phyloP scores from a whole-genome alignment of 2,888 invertebrate genomes.

The Helleia helle region DNA sequence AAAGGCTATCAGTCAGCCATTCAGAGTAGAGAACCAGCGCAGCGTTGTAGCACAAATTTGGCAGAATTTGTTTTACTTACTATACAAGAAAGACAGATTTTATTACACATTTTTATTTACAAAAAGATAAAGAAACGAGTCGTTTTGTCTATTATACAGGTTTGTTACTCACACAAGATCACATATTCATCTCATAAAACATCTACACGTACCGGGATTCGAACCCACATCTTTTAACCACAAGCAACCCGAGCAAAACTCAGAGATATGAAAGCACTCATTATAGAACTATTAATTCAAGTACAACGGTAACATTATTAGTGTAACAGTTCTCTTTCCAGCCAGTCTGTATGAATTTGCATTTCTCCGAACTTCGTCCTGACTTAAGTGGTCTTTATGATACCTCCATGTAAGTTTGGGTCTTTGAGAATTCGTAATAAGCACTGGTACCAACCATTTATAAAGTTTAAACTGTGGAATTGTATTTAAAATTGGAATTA shows the following conservation, averaged over 20 bases:
- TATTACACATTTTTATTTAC: too few relatives aligned
- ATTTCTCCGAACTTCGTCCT: slow-evolving; percentile 28
- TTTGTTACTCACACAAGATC: too few relatives aligned
- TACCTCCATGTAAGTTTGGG: slow-evolving; percentile 17
- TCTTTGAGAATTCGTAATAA: slow-evolving; percentile 15
- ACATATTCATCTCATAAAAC: too few relatives aligned
- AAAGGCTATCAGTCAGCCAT: too few relatives aligned
- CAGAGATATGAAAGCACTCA: slow-evolving; percentile 3
- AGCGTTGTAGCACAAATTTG: too few relatives aligned
- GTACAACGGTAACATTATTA: slow-evolving; percentile 3
- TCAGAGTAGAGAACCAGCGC: too few relatives aligned
- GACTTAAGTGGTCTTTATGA: slow-evolving; percentile 19
- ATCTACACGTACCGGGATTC: too few relatives aligned
- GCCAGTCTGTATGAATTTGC: slow-evolving; percentile 36
- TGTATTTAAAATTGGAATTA: background rate
- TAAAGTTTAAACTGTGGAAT: background rate
- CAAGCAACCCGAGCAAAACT: background rate
- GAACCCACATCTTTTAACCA: background rate
- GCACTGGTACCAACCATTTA: background rate
- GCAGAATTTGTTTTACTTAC: too few relatives aligned
- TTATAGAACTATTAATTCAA: slow-evolving; percentile 7
- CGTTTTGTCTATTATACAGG: too few relatives aligned
- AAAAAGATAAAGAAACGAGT: too few relatives aligned
- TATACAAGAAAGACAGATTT: too few relatives aligned
- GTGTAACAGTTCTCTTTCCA: slow-evolving; percentile 22